phyloP scores from a whole-genome alignment of 35 echinoderm and acorn worm genomes.

The Apostichopus japonicus region DNA sequence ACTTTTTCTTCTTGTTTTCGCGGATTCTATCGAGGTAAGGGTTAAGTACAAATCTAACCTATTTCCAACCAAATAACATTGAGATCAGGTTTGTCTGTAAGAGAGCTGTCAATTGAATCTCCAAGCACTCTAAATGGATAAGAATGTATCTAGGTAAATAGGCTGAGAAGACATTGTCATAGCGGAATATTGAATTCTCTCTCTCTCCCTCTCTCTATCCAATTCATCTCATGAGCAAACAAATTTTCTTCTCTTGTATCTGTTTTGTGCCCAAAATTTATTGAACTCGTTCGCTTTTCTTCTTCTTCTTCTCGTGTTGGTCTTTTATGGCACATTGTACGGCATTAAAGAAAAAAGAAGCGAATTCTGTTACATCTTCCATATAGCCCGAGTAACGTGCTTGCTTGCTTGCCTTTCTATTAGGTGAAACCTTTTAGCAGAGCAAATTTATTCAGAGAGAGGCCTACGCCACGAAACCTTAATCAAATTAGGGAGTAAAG shows the following conservation, averaged over 20 bases:
- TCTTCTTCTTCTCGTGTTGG: background rate
- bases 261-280: constrained; percentile 30
- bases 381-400: constrained; percentile 20
- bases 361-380: constrained; percentile 49
- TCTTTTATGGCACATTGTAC: constrained; percentile 24
- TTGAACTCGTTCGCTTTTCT: constrained; percentile 43
- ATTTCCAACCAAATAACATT: constrained; percentile 7
- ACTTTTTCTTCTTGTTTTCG: background rate
- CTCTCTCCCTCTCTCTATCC: background rate
- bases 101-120: constrained; percentile 33
- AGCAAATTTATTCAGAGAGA: constrained; percentile 55
- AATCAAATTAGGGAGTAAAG: constrained; percentile 51
- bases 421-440: constrained; percentile 49
- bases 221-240: constrained; percentile 53
- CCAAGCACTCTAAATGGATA: constrained; percentile 28
- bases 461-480: constrained; percentile 41
- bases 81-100: background rate
- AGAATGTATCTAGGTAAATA: constrained; percentile 45
- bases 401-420: constrained; percentile 13
- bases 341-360: constrained; percentile 6
- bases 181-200: constrained; percentile 39
- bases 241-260: constrained; percentile 34
- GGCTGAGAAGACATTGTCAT: constrained; percentile 21
- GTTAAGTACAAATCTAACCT: constrained; percentile 28
- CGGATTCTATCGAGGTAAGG: background rate